Evolutionary conservation across 2,888 invertebrate species (phyloP), one percentile per base, ranked within the genome.

Genomic region (Pachydiplax longipennis): DNA sequence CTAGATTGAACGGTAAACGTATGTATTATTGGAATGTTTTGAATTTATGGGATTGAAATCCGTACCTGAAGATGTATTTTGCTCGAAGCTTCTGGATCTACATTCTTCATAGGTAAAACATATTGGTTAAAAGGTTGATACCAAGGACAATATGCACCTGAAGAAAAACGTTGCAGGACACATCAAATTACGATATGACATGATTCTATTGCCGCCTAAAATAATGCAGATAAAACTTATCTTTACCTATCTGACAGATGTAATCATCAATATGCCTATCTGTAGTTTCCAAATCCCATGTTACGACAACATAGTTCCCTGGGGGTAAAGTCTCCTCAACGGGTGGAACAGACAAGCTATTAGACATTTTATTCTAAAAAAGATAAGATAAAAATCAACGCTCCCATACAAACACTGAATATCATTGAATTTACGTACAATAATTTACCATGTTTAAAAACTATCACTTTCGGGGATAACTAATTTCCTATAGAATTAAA

Each of bases 251-350:
- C 53, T 91, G 91, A 58, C 91, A 91, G 18, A 91, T 90, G 18
- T 58, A 80, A 80, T 91, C 91, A 90, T 91, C 91, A 15, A 91
- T 90, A 25, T 91, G 90, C 18, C 91, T 40, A 90, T 91, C 91
- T 58, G 91, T 91, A 18, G 91, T 91, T 81, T 91, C 91, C 61
- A 91, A 81, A 81, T 91, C 91, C 91, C 91, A 91, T 10, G 91
- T 91, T 37, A 91, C 91, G n/a, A 91, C 90, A 15, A 90, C 81
- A 31, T 90, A 91, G 81, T 91, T 87, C 48, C 91, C 91, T 25
- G 80, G 90, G n/a, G 73, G 80, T 37, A 91, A n/a, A 25, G 91
- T 91, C 73, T 91, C 91, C 80, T 91, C 91, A n/a, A 90, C 90
- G 12, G 91, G 91, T 22, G 91, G 91, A 13, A 90, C 65, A 37